A percentile compares a stretch with the other conserved stretches of the same genome.
Conservation (phyloP, 1,140 invertebrate genomes). For the Polyergus mexicanus region DNA sequence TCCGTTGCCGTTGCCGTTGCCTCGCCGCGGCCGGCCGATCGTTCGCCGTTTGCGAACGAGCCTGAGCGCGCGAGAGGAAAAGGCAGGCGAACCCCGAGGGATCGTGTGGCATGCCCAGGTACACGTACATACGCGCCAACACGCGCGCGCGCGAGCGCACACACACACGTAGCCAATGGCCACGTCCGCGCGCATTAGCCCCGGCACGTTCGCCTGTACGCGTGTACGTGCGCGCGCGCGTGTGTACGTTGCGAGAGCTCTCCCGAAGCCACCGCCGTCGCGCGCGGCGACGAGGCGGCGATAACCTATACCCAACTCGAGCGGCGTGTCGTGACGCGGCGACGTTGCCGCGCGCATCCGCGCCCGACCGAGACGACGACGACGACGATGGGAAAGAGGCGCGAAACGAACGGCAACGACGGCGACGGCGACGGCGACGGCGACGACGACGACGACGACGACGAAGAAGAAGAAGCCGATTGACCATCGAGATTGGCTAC, state of each 20-base stretch:
- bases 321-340: conserved; percentile 67
- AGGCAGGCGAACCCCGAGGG: conserved; percentile 73
- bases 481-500: too few species aligned
- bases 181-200: conserved; percentile 27
- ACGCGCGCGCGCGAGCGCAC: conserved; percentile 20
- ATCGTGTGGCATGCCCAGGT: conserved; percentile 70
- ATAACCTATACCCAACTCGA: conserved; percentile 72
- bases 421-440: background rate
- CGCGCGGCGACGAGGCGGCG: conserved; percentile 53
- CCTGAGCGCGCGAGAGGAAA: conserved; percentile 64
- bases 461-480: too few species aligned
- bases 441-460: background rate
- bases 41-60: conserved; percentile 44
- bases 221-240: conserved; percentile 2
- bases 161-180: conserved; percentile 14
- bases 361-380: conserved; percentile 54
- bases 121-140: conserved; percentile 31
- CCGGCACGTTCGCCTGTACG: conserved; percentile 6
- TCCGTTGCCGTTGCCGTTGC: conserved; percentile 63
- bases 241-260: conserved; percentile 40
- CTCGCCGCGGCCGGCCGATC: conserved; percentile 56
- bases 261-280: conserved; percentile 65
- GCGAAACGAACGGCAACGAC: conserved; percentile 14
- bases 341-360: conserved; percentile 66
- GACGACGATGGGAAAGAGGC: conserved; percentile 44